Evolutionary conservation across 2,888 invertebrate species (phyloP).

Genomic region (Amiota communis): DNA sequence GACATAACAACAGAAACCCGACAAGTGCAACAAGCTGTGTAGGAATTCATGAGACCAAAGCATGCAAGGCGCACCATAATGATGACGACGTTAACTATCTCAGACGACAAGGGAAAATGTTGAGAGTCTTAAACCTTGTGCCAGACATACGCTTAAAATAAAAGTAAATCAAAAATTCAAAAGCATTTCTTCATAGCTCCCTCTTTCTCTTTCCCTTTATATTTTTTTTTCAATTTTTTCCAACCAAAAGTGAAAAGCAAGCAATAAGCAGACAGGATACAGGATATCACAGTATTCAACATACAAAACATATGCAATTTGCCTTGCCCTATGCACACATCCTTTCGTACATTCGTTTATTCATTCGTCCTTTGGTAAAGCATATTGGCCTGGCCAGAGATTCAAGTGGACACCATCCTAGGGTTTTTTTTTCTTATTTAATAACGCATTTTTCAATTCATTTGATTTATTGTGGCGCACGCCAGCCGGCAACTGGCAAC

Average conservation of each 20-base stretch:
- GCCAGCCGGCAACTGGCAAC: background rate
- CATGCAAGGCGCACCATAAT: constrained; percentile 34
- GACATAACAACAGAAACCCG: constrained; percentile 47
- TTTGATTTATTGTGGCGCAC: constrained; percentile 54
- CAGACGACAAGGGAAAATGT: background rate
- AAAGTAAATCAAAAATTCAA: constrained; percentile 62
- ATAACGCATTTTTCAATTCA: constrained; percentile 63
- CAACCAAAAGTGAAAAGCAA: constrained; percentile 2
- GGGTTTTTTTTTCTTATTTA: constrained; percentile 49
- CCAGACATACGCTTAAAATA: constrained; percentile 52
- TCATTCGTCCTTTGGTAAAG: background rate
- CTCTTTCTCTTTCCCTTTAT: constrained; percentile 46
- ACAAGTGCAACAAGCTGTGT: constrained; percentile 49
- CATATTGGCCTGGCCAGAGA: too few species aligned
- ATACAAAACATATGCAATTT: background rate
- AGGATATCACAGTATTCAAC: constrained; percentile 15
- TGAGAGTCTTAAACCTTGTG: constrained; percentile 3
- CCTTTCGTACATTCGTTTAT: background rate
- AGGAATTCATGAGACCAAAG: constrained; percentile 37
- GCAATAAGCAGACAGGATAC: constrained; percentile 16
- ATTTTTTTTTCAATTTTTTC: too few species aligned
- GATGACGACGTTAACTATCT: background rate
- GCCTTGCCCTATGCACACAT: background rate
- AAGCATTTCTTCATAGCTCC: constrained; percentile 40
- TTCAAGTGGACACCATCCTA: too few species aligned